Conservation (phyloP, 2,888 invertebrate genomes). For the Drosophila quinaria region DNA sequence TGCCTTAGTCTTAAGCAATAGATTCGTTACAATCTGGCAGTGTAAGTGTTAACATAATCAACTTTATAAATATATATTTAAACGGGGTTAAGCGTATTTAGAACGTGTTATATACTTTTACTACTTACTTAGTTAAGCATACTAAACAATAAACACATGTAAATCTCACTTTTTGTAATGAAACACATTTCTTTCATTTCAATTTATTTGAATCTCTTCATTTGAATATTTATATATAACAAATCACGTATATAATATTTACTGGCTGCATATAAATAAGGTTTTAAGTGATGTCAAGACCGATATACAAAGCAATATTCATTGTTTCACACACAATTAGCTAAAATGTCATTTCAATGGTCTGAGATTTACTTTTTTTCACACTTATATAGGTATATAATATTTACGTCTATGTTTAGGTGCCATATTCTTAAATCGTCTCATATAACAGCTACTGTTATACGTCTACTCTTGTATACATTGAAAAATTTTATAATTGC, state of each 20-base stretch:
- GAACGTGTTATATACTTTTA: slow-evolving; percentile 59
- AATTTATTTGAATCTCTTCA: slow-evolving; percentile 39
- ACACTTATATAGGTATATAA: slow-evolving; percentile 4
- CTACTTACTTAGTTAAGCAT: slow-evolving; percentile 26
- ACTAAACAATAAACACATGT: slow-evolving; percentile 5
- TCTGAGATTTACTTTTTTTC: slow-evolving; percentile 1
- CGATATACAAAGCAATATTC: slow-evolving; percentile 11
- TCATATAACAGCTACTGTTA: slow-evolving; percentile 12
- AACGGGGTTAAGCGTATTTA: slow-evolving; percentile 67
- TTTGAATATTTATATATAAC: slow-evolving; percentile 4
- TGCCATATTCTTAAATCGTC: background rate
- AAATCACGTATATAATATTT: slow-evolving; percentile 16
- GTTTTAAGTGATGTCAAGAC: slow-evolving; percentile 5
- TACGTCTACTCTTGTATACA: slow-evolving; percentile 7
- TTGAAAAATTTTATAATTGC: slow-evolving; percentile 15
- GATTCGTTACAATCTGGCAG: slow-evolving; percentile 38
- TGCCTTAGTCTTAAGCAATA: slow-evolving; percentile 67
- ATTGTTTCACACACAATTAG: slow-evolving; percentile 11
- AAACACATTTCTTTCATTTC: slow-evolving; percentile 20
- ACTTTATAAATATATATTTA: slow-evolving; percentile 30
- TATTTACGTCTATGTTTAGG: background rate
- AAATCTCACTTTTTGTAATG: slow-evolving; percentile 25
- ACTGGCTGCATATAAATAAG: slow-evolving; percentile 13
- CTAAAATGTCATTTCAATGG: slow-evolving; percentile 13
- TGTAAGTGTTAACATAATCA: slow-evolving; percentile 52